Percentiles rank a stretch among this genome's conserved stretches.
phyloP scores from a whole-genome alignment of 2,888 invertebrate species.

The Saturnia pavonia region DNA sequence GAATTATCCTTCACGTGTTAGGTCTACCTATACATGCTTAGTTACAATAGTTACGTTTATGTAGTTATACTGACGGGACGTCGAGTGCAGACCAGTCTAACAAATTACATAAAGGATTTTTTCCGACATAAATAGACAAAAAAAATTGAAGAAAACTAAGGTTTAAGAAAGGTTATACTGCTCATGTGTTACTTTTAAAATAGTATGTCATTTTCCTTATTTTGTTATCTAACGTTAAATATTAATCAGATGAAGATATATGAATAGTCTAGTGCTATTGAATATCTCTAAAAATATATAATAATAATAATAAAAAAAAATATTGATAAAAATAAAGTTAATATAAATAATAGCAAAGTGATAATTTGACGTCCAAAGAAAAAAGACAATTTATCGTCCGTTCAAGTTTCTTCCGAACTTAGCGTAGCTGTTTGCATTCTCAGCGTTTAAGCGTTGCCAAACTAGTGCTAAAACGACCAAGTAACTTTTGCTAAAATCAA shows the following conservation, averaged over 20 bases:
- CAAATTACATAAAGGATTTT: too few relatives aligned
- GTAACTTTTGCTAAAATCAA: neutral
- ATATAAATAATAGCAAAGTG: neutral
- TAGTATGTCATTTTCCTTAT: too few relatives aligned
- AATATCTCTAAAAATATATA: too few relatives aligned
- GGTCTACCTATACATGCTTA: neutral
- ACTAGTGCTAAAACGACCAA: neutral
- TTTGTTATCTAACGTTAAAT: too few relatives aligned
- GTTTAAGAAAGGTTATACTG: too few relatives aligned
- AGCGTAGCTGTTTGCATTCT: neutral
- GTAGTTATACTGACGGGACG: neutral
- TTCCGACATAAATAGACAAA: too few relatives aligned
- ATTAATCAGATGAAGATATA: too few relatives aligned
- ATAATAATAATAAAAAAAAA: too few relatives aligned
- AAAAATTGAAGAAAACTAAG: too few relatives aligned
- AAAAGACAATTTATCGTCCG: neutral
- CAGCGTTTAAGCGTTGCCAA: neutral
- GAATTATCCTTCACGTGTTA: neutral
- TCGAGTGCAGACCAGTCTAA: neutral
- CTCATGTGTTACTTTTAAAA: too few relatives aligned
- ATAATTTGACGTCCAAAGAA: neutral
- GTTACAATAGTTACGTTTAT: neutral
- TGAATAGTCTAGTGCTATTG: too few relatives aligned
- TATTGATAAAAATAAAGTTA: too few relatives aligned
- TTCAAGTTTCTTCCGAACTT: neutral